Conservation (phyloP, 2,888 invertebrate species). For the Dorcus parallelipipedus region DNA sequence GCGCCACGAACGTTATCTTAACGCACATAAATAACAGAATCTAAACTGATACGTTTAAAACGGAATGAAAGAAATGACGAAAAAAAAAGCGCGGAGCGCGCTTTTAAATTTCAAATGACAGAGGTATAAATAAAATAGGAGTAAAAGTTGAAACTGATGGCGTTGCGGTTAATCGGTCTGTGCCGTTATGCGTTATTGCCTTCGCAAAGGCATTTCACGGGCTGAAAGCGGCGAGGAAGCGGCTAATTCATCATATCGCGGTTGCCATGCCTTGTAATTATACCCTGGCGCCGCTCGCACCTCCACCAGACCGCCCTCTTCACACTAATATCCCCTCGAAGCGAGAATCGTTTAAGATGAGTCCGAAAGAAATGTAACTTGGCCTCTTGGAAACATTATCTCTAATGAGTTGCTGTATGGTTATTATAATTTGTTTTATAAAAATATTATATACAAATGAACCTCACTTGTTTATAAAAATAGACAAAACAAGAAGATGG, state of each 20-base stretch:
- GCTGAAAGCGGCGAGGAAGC: conserved; percentile 33
- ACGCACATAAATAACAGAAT: background rate
- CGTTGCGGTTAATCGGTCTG: conserved; percentile 11
- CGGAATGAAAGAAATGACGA: background rate
- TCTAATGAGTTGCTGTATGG: conserved; percentile 12
- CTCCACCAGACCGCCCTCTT: conserved; percentile 18
- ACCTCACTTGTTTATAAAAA: too few relatives aligned
- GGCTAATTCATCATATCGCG: conserved; percentile 49
- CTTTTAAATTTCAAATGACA: conserved; percentile 3
- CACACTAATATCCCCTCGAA: conserved; percentile 19
- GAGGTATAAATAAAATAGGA: conserved; percentile 3
- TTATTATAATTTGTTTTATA: conserved; percentile 7
- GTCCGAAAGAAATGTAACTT: conserved; percentile 1
- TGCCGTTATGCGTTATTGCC: conserved; percentile 26
- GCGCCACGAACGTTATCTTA: background rate
- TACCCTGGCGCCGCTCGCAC: conserved; percentile 40
- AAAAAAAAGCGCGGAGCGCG: background rate
- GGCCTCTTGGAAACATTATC: conserved; percentile 10
- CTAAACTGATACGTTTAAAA: background rate
- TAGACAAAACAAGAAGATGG: too few relatives aligned
- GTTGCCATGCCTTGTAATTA: conserved; percentile 47
- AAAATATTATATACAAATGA: background rate
- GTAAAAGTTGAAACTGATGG: conserved; percentile 3
- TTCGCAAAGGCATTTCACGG: conserved; percentile 25
- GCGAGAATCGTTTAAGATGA: conserved; percentile 18